phyloP scores from a whole-genome alignment of 2,797 vertebrate genomes.

The Ptychobarbus kaznakovi region DNA sequence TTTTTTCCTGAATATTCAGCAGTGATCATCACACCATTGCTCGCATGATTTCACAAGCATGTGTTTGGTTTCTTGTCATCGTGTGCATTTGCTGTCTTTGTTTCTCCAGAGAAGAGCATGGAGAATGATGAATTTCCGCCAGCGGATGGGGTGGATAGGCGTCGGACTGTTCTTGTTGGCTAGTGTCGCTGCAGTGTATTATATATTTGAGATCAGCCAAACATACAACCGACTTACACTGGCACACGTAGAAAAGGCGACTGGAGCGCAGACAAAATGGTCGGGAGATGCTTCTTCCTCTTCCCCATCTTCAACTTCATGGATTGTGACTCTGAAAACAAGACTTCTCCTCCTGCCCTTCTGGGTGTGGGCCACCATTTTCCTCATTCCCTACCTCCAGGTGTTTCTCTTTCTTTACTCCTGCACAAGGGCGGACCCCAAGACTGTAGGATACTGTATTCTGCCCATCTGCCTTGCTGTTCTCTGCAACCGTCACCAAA shows the following conservation, averaged over 20 bases:
- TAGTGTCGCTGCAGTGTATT: constrained; percentile 87
- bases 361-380: constrained; percentile 90
- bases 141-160: constrained; percentile 96
- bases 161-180: constrained; percentile 88
- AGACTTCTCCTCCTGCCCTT: constrained; percentile 87
- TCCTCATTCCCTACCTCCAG: constrained; percentile 93
- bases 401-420: constrained; percentile 98
- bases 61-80: neutral
- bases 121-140: constrained; percentile 99
- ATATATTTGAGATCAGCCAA: constrained; percentile 92
- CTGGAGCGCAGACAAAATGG: constrained; percentile 64
- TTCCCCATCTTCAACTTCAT: constrained; percentile 71
- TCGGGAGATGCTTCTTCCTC: constrained; percentile 61
- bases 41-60: neutral
- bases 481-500: constrained; percentile 89
- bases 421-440: constrained; percentile 92
- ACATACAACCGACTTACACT: constrained; percentile 88
- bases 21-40: neutral
- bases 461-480: constrained; percentile 92
- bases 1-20: neutral
- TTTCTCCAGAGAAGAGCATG: constrained; percentile 83
- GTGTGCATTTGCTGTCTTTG: neutral
- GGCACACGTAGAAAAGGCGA: constrained; percentile 84
- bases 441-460: constrained; percentile 92
- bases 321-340: constrained; percentile 84